Percentiles rank a stretch among this genome's conserved stretches.
phyloP scores from a whole-genome alignment of 2,888 invertebrate species.

The Epistrophella euchroma region DNA sequence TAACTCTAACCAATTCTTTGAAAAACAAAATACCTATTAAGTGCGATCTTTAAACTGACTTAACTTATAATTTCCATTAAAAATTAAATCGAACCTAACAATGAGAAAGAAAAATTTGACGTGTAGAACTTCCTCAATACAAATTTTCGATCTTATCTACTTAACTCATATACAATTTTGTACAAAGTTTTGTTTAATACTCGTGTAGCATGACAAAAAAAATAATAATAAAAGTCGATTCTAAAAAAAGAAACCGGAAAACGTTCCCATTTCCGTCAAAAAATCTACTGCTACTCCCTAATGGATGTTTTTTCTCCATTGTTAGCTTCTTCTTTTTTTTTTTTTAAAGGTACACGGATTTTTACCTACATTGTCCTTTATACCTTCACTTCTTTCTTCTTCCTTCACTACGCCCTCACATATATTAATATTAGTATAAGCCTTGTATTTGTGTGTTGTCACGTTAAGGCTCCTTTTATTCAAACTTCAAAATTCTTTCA shows the following conservation, averaged over 20 bases:
- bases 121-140: slow-evolving; percentile 1
- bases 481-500: slow-evolving; percentile 28
- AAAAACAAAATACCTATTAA: not conserved
- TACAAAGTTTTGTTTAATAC: slow-evolving; percentile 4
- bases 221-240: slow-evolving; percentile 1
- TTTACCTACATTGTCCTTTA: not conserved
- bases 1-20: too few species aligned
- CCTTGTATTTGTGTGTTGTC: not conserved
- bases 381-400: not conserved
- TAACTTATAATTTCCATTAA: not conserved
- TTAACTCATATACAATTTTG: not conserved
- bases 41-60: not conserved
- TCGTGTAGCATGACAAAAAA: not conserved
- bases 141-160: not conserved
- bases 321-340: slow-evolving; percentile 3
- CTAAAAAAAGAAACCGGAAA: slow-evolving; percentile 28
- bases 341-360: not conserved
- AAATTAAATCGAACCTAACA: slow-evolving; percentile 16
- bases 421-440: not conserved
- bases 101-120: slow-evolving; percentile 1
- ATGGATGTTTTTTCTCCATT: slow-evolving; percentile 12
- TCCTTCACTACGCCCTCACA: not conserved
- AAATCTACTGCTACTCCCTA: not conserved
- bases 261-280: slow-evolving; percentile 51
- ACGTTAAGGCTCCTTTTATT: slow-evolving; percentile 12